Evolutionary conservation across 2,113 vertebrate genomes (phyloP).

Genomic region (Notothenia rossii): DNA sequence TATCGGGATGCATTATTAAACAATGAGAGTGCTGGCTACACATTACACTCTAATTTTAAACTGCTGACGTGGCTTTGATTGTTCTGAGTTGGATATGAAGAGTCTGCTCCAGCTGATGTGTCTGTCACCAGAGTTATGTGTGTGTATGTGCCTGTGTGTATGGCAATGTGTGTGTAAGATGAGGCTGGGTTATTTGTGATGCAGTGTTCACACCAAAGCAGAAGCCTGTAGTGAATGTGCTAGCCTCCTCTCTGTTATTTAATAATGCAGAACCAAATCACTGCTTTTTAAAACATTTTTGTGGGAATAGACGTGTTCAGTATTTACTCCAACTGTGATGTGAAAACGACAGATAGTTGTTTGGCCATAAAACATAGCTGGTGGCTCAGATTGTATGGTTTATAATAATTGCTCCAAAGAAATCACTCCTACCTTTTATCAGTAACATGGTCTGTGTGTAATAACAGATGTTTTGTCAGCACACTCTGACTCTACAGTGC

Average conservation of each 20-base stretch:
- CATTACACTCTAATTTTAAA: slow-evolving; percentile 13
- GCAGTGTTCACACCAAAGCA: slow-evolving; percentile 57
- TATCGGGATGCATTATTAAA: slow-evolving; percentile 22
- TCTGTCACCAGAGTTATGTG: slow-evolving; percentile 1
- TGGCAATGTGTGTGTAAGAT: slow-evolving; percentile 4
- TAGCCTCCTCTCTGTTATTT: slow-evolving; percentile 45
- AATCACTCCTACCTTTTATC: background rate
- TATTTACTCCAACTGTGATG: slow-evolving; percentile 26
- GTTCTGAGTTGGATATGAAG: background rate
- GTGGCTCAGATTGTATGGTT: background rate
- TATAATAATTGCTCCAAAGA: background rate
- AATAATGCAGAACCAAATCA: slow-evolving; percentile 59
- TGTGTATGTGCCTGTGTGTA: background rate
- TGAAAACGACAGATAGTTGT: slow-evolving; percentile 13
- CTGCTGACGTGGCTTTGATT: slow-evolving; percentile 10
- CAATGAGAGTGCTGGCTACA: slow-evolving; percentile 20
- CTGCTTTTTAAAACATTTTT: slow-evolving; percentile 28
- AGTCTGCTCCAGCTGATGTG: slow-evolving; percentile 14
- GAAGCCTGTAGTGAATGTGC: slow-evolving; percentile 57
- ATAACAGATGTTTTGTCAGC: background rate
- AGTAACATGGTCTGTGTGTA: background rate
- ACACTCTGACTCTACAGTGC: slow-evolving; percentile 27
- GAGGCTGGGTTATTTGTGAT: slow-evolving; percentile 43
- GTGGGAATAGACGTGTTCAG: slow-evolving; percentile 23
- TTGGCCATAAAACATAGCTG: slow-evolving; percentile 9